Percentiles rank a stretch among this genome's conserved stretches.
Conservation (phyloP, 2,888 invertebrate genomes). For the Epinotia bilunana region DNA sequence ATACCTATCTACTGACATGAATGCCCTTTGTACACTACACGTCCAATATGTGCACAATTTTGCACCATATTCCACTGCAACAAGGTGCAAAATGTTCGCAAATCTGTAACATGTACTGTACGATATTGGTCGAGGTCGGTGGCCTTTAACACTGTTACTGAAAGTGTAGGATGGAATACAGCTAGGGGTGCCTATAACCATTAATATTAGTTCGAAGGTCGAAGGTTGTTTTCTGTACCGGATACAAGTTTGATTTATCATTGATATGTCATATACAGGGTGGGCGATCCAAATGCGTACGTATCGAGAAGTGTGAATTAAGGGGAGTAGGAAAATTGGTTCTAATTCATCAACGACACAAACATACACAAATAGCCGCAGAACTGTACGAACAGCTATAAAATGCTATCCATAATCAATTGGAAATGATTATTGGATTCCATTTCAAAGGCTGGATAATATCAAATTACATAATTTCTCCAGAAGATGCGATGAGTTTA, state of each 20-base stretch:
- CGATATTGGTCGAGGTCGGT: conserved; percentile 32
- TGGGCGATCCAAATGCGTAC: neutral
- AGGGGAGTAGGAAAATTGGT: no score
- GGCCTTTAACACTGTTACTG: conserved; percentile 19
- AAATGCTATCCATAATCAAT: no score
- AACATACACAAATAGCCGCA: no score
- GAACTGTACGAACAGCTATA: no score
- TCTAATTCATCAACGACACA: no score
- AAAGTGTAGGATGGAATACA: neutral
- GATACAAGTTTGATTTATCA: conserved; percentile 22
- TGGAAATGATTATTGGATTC: no score
- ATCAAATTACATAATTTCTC: no score
- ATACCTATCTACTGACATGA: conserved; percentile 39
- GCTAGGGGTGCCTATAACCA: neutral
- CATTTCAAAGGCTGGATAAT: no score
- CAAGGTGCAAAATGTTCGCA: neutral
- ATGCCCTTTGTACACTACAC: conserved; percentile 36
- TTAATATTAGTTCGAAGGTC: conserved; percentile 22
- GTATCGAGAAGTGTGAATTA: no score
- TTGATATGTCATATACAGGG: conserved; percentile 12
- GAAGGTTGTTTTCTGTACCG: conserved; percentile 21
- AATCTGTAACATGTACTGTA: neutral
- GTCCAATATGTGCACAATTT: neutral
- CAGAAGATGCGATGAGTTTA: no score
- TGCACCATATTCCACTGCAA: neutral